These are phyloP conservation scores for Tenualosa thibaudeaui DNA, from an alignment of 2,797 vertebrate genomes.

Conservation along the genomic window DNA sequence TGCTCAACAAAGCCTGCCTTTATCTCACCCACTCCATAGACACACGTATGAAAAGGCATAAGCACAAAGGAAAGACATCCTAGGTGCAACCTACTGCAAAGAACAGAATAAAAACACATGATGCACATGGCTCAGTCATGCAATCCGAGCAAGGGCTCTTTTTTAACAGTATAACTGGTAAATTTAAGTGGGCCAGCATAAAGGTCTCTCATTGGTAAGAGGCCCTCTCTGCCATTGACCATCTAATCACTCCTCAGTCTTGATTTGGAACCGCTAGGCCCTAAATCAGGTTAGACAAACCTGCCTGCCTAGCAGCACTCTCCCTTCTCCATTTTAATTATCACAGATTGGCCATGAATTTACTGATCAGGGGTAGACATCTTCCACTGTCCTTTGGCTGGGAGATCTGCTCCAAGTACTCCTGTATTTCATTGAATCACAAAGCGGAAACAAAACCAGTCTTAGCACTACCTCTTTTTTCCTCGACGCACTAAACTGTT, in stretches of 20 bases:
- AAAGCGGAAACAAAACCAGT: background rate
- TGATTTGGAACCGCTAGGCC: constrained; percentile 46
- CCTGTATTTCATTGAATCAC: background rate
- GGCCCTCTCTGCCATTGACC: constrained; percentile 29
- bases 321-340: constrained; percentile 56
- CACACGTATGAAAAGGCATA: background rate
- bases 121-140: background rate
- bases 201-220: constrained; percentile 20
- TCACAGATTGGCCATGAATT: constrained; percentile 40
- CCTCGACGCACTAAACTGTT: background rate
- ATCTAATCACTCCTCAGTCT: constrained; percentile 44
- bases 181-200: constrained; percentile 32
- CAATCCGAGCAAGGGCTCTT: background rate
- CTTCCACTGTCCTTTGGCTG: constrained; percentile 11
- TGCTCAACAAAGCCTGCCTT: constrained; percentile 41
- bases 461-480: background rate
- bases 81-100: background rate
- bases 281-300: constrained; percentile 48
- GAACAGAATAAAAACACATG: constrained; percentile 23
- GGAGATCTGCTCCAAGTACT: background rate
- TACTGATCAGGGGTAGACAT: constrained; percentile 43
- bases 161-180: constrained; percentile 31
- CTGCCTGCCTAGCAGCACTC: constrained; percentile 55
- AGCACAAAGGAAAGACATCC: background rate
- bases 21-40: constrained; percentile 33